Percentiles rank a stretch among this genome's conserved stretches.
Conservation (phyloP, 1,140 invertebrate genomes). For the Sipha flava region DNA sequence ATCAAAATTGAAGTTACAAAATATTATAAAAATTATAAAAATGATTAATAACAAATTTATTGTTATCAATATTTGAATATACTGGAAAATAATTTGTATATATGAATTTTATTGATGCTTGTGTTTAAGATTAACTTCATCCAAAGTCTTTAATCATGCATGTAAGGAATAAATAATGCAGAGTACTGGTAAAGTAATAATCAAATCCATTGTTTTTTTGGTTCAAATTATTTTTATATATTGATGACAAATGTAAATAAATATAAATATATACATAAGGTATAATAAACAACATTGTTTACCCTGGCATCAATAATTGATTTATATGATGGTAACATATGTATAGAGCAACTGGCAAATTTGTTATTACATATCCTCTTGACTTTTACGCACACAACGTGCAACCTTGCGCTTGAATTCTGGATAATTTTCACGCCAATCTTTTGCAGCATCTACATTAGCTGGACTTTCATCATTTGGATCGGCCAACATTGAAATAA, state of each 20-base stretch:
- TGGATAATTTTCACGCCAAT: constrained; percentile 93
- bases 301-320: constrained; percentile 24
- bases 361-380: constrained; percentile 80
- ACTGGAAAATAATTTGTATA: too few species aligned
- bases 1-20: too few species aligned
- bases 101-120: too few species aligned
- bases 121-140: too few species aligned
- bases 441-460: constrained; percentile 99
- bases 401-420: constrained; percentile 98
- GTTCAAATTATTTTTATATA: neutral
- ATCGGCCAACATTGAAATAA: constrained; percentile 99
- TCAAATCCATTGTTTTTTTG: too few species aligned
- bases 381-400: constrained; percentile 94
- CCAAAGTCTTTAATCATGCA: too few species aligned
- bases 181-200: too few species aligned
- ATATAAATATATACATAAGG: neutral
- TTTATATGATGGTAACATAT: constrained; percentile 14
- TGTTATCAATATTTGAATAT: too few species aligned
- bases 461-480: constrained; percentile 99
- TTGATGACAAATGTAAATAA: neutral
- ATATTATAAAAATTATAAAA: too few species aligned
- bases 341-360: constrained; percentile 11
- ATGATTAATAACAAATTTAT: too few species aligned
- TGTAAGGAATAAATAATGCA: too few species aligned
- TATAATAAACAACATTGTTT: constrained; percentile 2